Base-by-base conservation (phyloP, 2,113 vertebrate species). In the Merops nubicus region DNA sequence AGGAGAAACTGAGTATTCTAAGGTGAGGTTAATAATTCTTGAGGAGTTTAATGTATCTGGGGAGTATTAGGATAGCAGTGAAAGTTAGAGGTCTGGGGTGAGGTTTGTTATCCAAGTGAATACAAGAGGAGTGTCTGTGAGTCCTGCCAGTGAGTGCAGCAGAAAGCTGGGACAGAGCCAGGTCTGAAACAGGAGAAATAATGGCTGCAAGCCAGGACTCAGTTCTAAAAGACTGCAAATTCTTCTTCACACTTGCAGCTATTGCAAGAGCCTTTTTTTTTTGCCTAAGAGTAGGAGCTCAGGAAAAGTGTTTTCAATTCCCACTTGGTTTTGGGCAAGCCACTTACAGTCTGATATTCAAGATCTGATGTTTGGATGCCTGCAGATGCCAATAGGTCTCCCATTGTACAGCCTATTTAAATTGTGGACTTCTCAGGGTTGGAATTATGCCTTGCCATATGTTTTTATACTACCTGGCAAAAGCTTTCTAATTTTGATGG, bases 401-500 rank as follows among this genome's bases (percentile, higher is more conserved):
- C 85, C 13, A 34, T 19, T 36, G 33, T 74, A 13, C 18, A 22
- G 65, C 26, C 43, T 92, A 21, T 69, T 63, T 60, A 60, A 88
- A 83, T 21, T 80, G 28, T 53, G 79, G 88, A 70, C 28, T 84
- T 83, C 75, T 83, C 45, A 69, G 36, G 18, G n/a, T 3, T 80
- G 42, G 59, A 90, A 90, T 90, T 94, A 77, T 70, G 50, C 59
- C 68, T 54, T 95, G 28, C 69, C 45, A 31, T 36, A 51, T 29
- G 36, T 62, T 90, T 88, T 91, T 83, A 40, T 47, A 42, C 28
- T 42, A 68, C 53, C 70, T 85, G 59, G 75, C n/a, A 88, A 90
- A 93, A 88, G 28, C 36, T 73, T 82, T 86, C 63, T 73, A 79
- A 90, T 93, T 90, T 73, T 90, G 36, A 73, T 70, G 73, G 74